These are phyloP conservation scores for Nineta flava DNA, from an alignment of 2,888 invertebrate genomes.

Conservation along the genomic window DNA sequence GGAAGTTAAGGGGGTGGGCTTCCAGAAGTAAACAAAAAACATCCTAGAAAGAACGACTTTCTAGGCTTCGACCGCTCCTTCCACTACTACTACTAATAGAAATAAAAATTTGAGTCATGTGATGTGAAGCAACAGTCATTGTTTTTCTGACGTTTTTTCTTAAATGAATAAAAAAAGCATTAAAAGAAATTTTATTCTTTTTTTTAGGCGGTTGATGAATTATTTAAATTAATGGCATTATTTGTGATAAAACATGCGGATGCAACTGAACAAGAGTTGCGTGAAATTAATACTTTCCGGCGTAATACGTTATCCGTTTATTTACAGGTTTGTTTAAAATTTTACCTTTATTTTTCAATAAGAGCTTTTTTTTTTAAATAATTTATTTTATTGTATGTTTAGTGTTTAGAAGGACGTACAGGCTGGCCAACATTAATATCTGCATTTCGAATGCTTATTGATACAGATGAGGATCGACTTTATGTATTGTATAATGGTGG, in stretches of 20 bases:
- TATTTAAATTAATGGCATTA: constrained; percentile 78
- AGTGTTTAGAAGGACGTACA: constrained; percentile 73
- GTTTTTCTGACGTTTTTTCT: too few species aligned
- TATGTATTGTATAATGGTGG: constrained; percentile 85
- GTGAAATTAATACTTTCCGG: constrained; percentile 74
- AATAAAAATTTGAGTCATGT: too few species aligned
- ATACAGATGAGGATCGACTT: constrained; percentile 75
- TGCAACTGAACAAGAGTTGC: constrained; percentile 54
- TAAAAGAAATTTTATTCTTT: too few species aligned
- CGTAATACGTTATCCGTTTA: constrained; percentile 77
- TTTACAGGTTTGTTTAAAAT: constrained; percentile 40
- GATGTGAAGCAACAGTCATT: too few species aligned
- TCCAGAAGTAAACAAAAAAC: too few species aligned
- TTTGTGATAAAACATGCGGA: constrained; percentile 75
- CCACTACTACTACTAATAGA: too few species aligned
- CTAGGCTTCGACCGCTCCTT: too few species aligned
- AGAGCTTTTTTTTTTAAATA: too few species aligned
- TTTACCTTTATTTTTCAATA: neutral
- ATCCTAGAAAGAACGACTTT: too few species aligned
- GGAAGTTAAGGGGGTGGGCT: too few species aligned
- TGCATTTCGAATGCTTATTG: constrained; percentile 75
- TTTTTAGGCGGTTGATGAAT: constrained; percentile 68
- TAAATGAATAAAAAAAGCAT: too few species aligned
- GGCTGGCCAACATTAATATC: constrained; percentile 91
- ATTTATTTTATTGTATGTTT: constrained; percentile 12